Base-by-base conservation (phyloP, 1,140 invertebrate species). In the Leptopilina boulardi region DNA sequence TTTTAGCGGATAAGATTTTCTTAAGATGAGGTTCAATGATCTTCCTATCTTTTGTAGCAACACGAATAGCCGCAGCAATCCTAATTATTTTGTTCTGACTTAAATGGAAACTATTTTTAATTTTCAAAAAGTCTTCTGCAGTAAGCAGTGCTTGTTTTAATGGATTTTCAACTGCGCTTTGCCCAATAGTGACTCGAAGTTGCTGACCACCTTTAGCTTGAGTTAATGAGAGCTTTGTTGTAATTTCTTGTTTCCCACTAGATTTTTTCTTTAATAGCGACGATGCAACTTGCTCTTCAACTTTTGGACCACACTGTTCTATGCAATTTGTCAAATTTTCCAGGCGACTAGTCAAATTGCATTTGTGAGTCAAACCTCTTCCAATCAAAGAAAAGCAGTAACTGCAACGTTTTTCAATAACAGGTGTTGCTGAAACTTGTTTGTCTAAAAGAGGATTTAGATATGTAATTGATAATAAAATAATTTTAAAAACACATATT, bases 1-100 rank as follows among this genome's bases (percentile, higher is more conserved):
- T 38, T 54, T 51, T 26, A 8, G 42, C 41, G 0, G 2, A 21
- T 15, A 77, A 42, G 34, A 70, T 74, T 15, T 34, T 4, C 71
- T 74, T 74, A 11, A 77, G 47, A 21, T 38, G 8, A 8, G 72
- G 59, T 70, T 77, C 56, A 21, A 72, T 6, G 10, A 51, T 13
- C 44, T 72, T 23, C 2, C 13, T 1, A 23, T 44, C 59, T 71
- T 59, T 54, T 19, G 34, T 73, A 38, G 51, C 70, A 1, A 59
- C 19, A n/a, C 75, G 70, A 21, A 73, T 38, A 44, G 44, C 13
- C n/a, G 13, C 15, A 38, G 70, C 70, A 15, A 71, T 38, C 38
- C 15, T 18, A 8, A 71, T 34, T 8, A 23, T 70, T 23, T 34
- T 34, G 10, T 34, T 13, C 19, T 34, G 13, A 70, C 66, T 70